Percentiles rank a stretch among this genome's conserved stretches.
These are phyloP conservation scores for Chironomus tepperi DNA, from an alignment of 1,140 invertebrate genomes.

Conservation along the genomic window DNA sequence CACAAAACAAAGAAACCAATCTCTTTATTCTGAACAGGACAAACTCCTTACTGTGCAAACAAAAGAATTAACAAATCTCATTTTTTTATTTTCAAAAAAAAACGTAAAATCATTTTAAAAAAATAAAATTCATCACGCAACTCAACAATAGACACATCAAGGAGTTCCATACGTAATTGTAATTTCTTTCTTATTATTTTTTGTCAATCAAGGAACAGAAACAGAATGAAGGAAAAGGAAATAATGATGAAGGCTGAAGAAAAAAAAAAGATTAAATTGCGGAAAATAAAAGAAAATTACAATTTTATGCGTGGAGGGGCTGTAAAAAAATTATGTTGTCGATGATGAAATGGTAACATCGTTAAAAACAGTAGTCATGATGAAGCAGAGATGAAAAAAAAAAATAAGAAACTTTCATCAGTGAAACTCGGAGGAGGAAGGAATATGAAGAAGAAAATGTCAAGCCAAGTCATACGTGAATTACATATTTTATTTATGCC, in stretches of 20 bases:
- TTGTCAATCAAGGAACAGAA: neutral
- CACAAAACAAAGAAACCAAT: too few relatives aligned
- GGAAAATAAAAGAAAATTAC: constrained; percentile 9
- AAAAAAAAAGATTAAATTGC: neutral
- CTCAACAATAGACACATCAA: too few relatives aligned
- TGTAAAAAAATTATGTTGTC: neutral
- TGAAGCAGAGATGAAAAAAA: neutral
- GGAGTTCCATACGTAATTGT: too few relatives aligned
- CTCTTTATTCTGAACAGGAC: too few relatives aligned
- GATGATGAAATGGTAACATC: neutral
- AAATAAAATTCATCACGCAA: too few relatives aligned
- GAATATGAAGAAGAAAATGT: neutral
- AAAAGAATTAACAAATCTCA: too few relatives aligned
- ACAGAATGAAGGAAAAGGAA: neutral
- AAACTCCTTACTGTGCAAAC: too few relatives aligned
- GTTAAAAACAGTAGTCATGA: constrained; percentile 3
- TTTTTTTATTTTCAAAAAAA: too few relatives aligned
- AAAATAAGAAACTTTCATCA: neutral
- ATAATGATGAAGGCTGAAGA: neutral
- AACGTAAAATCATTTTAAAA: too few relatives aligned
- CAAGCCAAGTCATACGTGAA: constrained; percentile 6
- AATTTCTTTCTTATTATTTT: too few relatives aligned
- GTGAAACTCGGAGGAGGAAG: neutral
- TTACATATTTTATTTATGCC: constrained; percentile 14
- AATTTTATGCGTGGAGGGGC: constrained; percentile 9